Percentiles rank a stretch among this genome's conserved stretches.
Conservation (phyloP, 2,797 vertebrate species). For the Muscicapa comitata region DNA sequence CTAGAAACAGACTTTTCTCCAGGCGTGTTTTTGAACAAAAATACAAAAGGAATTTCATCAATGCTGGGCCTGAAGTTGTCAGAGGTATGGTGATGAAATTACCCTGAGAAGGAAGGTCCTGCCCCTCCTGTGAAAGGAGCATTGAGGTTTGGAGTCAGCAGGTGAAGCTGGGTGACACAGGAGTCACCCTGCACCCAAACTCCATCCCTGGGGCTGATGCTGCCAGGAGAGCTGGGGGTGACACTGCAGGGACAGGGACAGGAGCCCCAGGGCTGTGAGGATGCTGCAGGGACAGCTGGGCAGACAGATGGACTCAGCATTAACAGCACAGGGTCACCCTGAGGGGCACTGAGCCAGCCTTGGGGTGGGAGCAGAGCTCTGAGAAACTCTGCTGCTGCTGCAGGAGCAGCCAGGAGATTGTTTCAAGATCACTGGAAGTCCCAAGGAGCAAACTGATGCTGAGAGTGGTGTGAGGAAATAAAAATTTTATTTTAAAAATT, state of each 20-base stretch:
- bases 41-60: neutral
- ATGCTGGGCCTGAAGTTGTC: accelerated
- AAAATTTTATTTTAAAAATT: accelerated
- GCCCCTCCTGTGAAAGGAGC: neutral
- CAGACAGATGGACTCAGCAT: neutral
- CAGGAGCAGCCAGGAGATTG: neutral
- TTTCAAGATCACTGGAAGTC: accelerated
- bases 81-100: neutral
- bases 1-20: neutral
- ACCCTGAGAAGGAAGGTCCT: neutral
- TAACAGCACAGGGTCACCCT: neutral
- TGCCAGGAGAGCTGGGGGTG: neutral
- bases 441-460: neutral
- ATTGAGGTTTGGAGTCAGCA: neutral
- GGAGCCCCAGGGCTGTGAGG: neutral
- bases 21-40: neutral
- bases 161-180: accelerated
- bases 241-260: neutral
- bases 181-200: neutral
- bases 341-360: accelerated
- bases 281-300: neutral
- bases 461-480: accelerated
- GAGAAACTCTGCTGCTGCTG: neutral
- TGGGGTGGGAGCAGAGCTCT: neutral
- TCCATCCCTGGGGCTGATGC: neutral